phyloP scores from a whole-genome alignment of 2,113 vertebrate genomes.

The Macrotis lagotis region DNA sequence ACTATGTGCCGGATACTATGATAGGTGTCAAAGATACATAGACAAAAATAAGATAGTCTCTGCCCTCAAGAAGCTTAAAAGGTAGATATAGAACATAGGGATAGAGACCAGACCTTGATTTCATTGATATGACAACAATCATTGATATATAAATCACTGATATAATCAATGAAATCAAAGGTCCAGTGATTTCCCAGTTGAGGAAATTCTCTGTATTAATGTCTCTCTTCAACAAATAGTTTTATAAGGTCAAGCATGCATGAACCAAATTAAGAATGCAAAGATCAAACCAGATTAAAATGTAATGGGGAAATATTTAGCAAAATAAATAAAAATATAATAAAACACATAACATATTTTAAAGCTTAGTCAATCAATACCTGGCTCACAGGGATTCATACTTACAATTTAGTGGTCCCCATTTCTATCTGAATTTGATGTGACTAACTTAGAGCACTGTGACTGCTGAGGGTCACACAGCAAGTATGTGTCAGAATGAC shows the following conservation, averaged over 20 bases:
- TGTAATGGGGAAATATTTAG: too few relatives aligned
- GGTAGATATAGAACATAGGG: neutral
- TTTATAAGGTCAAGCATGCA: neutral
- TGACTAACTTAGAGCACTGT: neutral
- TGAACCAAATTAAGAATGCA: too few relatives aligned
- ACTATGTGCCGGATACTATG: neutral
- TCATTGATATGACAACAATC: neutral
- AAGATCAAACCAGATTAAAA: neutral
- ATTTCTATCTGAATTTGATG: neutral
- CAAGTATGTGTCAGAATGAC: neutral
- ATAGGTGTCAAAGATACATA: neutral
- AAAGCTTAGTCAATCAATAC: neutral
- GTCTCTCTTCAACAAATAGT: neutral
- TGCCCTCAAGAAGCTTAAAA: neutral
- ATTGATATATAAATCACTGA: neutral
- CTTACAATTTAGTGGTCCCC: neutral
- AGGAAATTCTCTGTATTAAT: neutral
- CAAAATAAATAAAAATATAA: neutral
- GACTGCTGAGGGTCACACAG: neutral
- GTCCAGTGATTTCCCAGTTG: neutral
- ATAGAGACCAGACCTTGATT: neutral
- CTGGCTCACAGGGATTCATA: neutral
- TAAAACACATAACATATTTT: neutral
- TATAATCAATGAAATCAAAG: neutral
- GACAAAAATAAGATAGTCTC: neutral